These are phyloP conservation scores for Pogonus chalceus DNA, from an alignment of 1,140 invertebrate species.

Conservation along the genomic window DNA sequence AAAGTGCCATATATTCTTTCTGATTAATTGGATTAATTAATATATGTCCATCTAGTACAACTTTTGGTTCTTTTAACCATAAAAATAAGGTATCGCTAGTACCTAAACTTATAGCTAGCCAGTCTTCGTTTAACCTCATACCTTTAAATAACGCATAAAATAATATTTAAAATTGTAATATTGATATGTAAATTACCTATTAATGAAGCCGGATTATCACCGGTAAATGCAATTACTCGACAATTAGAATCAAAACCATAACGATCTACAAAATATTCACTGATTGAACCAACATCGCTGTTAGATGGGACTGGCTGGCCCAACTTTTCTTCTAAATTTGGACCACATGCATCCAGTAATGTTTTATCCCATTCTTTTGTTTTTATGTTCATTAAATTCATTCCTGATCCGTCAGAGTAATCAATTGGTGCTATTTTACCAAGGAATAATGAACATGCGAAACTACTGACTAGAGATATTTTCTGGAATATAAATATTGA, in stretches of 20 bases:
- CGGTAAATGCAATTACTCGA: constrained; percentile 79
- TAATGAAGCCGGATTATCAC: constrained; percentile 84
- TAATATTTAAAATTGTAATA: background rate
- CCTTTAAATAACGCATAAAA: constrained; percentile 40
- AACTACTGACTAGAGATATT: constrained; percentile 89
- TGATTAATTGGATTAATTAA: constrained; percentile 74
- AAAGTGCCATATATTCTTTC: constrained; percentile 72
- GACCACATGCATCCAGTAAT: constrained; percentile 65
- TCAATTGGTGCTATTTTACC: constrained; percentile 87
- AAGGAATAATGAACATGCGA: constrained; percentile 79
- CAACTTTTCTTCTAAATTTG: constrained; percentile 56
- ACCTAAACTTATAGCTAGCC: constrained; percentile 82
- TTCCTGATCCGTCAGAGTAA: constrained; percentile 86
- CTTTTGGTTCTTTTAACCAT: constrained; percentile 57
- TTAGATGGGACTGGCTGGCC: constrained; percentile 60
- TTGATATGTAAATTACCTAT: constrained; percentile 44
- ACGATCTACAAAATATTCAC: constrained; percentile 68
- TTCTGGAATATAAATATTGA: constrained; percentile 45
- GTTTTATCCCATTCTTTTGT: constrained; percentile 65
- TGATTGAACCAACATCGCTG: constrained; percentile 60
- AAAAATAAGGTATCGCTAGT: constrained; percentile 89
- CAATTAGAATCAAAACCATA: constrained; percentile 77
- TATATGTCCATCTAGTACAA: constrained; percentile 68
- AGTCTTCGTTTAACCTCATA: constrained; percentile 66
- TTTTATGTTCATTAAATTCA: constrained; percentile 87